Conservation (phyloP, 2,797 vertebrate genomes). For the Setipinna tenuifilis region DNA sequence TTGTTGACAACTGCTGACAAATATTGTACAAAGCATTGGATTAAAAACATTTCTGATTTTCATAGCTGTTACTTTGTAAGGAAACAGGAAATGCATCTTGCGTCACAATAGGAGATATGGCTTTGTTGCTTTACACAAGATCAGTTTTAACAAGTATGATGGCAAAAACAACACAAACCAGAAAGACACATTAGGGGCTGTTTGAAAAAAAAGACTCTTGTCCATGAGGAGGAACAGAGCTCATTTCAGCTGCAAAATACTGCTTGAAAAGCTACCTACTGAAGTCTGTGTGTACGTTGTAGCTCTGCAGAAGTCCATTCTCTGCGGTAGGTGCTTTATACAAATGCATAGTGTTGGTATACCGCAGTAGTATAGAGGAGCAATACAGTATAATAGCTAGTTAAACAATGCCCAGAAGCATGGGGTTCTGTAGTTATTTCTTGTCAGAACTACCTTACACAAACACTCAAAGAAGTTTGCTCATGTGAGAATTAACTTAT, state of each 20-base stretch:
- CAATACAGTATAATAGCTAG: constrained; percentile 29
- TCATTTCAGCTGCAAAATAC: constrained; percentile 27
- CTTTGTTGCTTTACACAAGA: constrained; percentile 81
- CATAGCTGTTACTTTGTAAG: constrained; percentile 76
- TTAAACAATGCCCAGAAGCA: constrained; percentile 27
- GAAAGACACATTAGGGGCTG: constrained; percentile 23
- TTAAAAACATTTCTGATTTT: constrained; percentile 73
- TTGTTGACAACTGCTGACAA: constrained; percentile 89
- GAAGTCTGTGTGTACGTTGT: background rate
- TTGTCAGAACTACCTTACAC: background rate
- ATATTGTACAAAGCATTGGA: constrained; percentile 79
- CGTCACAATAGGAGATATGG: constrained; percentile 85
- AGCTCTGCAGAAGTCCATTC: constrained; percentile 15
- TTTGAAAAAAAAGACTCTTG: background rate
- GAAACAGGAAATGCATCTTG: constrained; percentile 78
- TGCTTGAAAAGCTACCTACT: constrained; percentile 39
- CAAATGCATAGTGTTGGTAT: constrained; percentile 56
- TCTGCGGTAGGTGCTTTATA: constrained; percentile 49
- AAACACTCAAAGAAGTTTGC: background rate
- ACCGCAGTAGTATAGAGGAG: constrained; percentile 32
- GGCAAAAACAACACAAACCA: constrained; percentile 34
- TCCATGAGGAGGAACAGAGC: constrained; percentile 1
- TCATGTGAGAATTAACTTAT: background rate
- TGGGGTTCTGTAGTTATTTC: background rate
- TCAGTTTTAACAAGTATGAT: constrained; percentile 44